Percentiles rank a stretch among this genome's conserved stretches.
phyloP scores from a whole-genome alignment of 2,888 invertebrate genomes.

The Mamestra brassicae region DNA sequence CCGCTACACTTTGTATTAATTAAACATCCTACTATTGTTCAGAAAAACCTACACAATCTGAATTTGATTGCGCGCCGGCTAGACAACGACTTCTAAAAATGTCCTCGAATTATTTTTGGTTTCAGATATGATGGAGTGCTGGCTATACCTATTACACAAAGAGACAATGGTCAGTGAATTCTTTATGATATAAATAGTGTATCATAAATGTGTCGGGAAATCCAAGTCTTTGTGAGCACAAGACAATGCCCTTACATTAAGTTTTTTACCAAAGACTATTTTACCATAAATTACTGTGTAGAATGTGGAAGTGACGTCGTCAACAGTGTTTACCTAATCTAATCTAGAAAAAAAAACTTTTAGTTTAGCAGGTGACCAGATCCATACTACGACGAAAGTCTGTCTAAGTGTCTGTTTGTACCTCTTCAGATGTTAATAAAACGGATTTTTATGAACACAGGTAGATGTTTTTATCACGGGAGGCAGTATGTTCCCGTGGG shows the following conservation, averaged over 20 bases:
- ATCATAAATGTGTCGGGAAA: conserved; percentile 61
- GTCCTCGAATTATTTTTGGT: conserved; percentile 45
- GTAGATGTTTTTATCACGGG: too few species aligned
- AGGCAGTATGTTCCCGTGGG: too few species aligned
- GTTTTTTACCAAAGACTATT: conserved; percentile 49
- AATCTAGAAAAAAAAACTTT: conserved; percentile 3
- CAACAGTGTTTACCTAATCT: neutral
- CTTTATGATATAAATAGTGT: conserved; percentile 56
- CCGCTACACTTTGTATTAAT: conserved; percentile 58
- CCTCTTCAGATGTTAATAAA: neutral
- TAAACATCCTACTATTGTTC: conserved; percentile 54
- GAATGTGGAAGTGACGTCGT: conserved; percentile 20
- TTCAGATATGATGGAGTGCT: conserved; percentile 45
- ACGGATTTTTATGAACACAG: neutral
- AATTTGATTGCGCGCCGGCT: conserved; percentile 42
- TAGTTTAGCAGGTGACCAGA: neutral
- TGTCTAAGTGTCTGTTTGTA: neutral
- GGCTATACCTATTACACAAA: conserved; percentile 31
- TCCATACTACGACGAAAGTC: too few species aligned
- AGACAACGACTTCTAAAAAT: conserved; percentile 37
- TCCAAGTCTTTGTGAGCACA: conserved; percentile 58
- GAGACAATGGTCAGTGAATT: conserved; percentile 57
- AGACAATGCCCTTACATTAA: conserved; percentile 56
- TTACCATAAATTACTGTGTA: conserved; percentile 52
- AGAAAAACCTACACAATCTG: conserved; percentile 49